Base-by-base conservation (phyloP, 2,797 vertebrate species). In the Enteromius radiatus region DNA sequence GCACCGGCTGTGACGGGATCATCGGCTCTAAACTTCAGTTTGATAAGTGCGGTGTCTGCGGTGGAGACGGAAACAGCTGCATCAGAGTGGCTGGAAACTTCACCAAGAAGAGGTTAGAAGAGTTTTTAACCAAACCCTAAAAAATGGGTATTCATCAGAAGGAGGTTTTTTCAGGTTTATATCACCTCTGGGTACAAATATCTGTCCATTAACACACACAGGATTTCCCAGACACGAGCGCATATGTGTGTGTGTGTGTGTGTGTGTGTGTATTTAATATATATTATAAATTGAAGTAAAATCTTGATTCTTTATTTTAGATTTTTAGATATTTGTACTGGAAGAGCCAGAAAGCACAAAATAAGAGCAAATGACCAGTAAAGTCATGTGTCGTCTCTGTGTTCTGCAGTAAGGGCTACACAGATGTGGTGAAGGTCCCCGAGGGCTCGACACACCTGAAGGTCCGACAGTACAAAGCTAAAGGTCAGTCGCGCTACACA, bases 1-100 rank as follows among this genome's bases (percentile, higher is more conserved):
- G 97, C 0, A 99, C 98, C 0, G 97, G 98, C 69, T 99, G 98
- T 0, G 98, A 99, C 0, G 95, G 96, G 82, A 98, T 99, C 91
- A 99, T 99, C 0, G 98, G 98, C 21, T 99, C 98, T 61, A 98
- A 97, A 89, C 96, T 98, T 21, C 97, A 98, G 86, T 97, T 95
- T 12, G 98, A 99, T 90, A 99, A 98, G 85, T 99, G 98, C 0
- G 98, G 97, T 0, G 91, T 97, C 31, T 99, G 98, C 23, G 98
- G 98, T 78, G 98, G 98, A 3, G 97, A 99, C 89, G 97, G 96
- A 87, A 96, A 95, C 12, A 96, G 96, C 65, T 99, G 98, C 76
- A 92, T 97, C 5, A 96, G 97, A 41, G 93, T 99, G 15, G 90
- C 96, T 56, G 98, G 97, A 41, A 96, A 97, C 88, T 99, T 97